Evolutionary conservation across 1,140 invertebrate species (phyloP).

Genomic region (Calephelis nemesis): DNA sequence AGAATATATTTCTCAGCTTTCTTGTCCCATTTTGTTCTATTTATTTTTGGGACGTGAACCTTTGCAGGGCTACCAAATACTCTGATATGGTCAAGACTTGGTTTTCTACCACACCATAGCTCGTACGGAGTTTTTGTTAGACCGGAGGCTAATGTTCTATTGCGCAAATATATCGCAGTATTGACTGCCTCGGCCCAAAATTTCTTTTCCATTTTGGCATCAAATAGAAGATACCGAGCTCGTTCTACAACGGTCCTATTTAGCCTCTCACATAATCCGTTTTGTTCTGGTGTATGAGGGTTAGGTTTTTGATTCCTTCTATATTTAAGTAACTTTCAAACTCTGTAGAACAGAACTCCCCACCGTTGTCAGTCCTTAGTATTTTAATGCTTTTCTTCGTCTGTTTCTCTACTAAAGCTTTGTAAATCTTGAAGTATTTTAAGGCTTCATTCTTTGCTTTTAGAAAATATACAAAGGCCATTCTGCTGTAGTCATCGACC

Average conservation of each 20-base stretch:
- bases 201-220: not conserved
- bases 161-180: slow-evolving; percentile 15
- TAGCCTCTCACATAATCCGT: slow-evolving; percentile 49
- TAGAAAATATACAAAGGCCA: slow-evolving; percentile 41
- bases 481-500: slow-evolving; percentile 32
- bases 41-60: slow-evolving; percentile 42
- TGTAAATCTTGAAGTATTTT: not conserved
- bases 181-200: slow-evolving; percentile 33
- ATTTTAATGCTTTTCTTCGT: not conserved
- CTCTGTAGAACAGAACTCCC: slow-evolving; percentile 3
- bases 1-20: slow-evolving; percentile 20
- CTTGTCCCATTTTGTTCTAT: slow-evolving; percentile 28
- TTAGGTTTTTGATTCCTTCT: not conserved
- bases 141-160: slow-evolving; percentile 1
- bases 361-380: slow-evolving; percentile 29
- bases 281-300: slow-evolving; percentile 33
- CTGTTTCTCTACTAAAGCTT: not conserved
- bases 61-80: slow-evolving; percentile 46
- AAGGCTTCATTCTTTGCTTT: slow-evolving; percentile 23
- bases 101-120: slow-evolving; percentile 32
- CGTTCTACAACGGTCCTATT: slow-evolving; percentile 34
- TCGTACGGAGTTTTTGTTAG: not conserved
- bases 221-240: not conserved
- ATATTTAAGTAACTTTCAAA: slow-evolving; percentile 1
- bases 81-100: slow-evolving; percentile 41